Evolutionary conservation across 2,113 vertebrate species (phyloP).

Genomic region (Microtus pennsylvanicus): DNA sequence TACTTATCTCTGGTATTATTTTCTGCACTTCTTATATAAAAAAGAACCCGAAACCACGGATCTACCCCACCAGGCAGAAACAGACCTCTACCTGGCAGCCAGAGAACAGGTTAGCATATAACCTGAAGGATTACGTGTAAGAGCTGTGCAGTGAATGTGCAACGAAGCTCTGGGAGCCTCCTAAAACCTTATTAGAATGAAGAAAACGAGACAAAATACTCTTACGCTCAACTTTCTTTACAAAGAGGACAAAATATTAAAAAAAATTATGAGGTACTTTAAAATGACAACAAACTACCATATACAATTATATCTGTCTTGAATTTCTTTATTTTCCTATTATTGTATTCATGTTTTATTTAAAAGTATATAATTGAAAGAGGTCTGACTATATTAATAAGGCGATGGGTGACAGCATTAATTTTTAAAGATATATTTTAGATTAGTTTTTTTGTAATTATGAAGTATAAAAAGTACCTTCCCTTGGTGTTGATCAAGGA

Average conservation of each 20-base stretch:
- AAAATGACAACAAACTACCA: constrained; percentile 20
- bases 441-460: background rate
- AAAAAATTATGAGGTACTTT: constrained; percentile 59
- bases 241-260: constrained; percentile 37
- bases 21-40: constrained; percentile 94
- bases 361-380: background rate
- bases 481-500: constrained; percentile 55
- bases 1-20: constrained; percentile 92
- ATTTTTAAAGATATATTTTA: constrained; percentile 17
- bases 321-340: constrained; percentile 40
- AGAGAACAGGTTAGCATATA: constrained; percentile 90
- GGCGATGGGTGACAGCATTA: background rate
- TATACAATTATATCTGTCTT: background rate
- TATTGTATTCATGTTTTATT: constrained; percentile 31
- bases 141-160: background rate
- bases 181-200: constrained; percentile 39
- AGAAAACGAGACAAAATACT: background rate
- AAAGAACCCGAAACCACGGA: constrained; percentile 88
- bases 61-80: constrained; percentile 86
- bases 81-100: constrained; percentile 85
- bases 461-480: background rate
- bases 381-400: background rate
- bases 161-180: background rate
- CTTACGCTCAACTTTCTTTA: constrained; percentile 41
- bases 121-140: constrained; percentile 96